Conservation (phyloP, 2,888 invertebrate species). For the Synanthedon tipuliformis region DNA sequence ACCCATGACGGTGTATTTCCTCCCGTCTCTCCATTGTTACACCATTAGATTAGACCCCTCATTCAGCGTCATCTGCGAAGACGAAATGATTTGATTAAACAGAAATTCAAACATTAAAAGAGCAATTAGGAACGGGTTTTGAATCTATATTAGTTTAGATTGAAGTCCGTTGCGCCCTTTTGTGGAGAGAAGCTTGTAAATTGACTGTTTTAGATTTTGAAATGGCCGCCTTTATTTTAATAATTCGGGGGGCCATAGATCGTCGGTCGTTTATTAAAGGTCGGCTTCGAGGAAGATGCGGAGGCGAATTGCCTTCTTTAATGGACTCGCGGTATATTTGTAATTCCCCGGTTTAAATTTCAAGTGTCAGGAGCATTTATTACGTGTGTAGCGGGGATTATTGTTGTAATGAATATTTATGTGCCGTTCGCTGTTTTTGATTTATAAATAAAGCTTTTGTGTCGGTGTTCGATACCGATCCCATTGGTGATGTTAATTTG, state of each 20-base stretch:
- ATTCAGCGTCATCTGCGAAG: conserved; percentile 13
- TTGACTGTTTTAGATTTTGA: conserved; percentile 41
- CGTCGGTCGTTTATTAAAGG: conserved; percentile 25
- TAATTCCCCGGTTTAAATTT: conserved; percentile 28
- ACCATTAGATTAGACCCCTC: conserved; percentile 20
- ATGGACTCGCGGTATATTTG: conserved; percentile 50
- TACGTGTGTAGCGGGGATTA: conserved; percentile 34
- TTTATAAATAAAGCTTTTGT: background rate
- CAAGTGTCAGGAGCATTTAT: conserved; percentile 28
- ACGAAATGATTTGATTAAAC: conserved; percentile 14
- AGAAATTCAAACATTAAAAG: conserved; percentile 21
- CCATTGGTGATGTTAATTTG: background rate
- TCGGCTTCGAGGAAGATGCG: background rate
- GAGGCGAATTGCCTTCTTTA: conserved; percentile 28
- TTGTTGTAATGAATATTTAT: background rate
- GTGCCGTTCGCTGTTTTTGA: background rate
- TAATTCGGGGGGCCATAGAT: conserved; percentile 37
- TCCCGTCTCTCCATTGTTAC: conserved; percentile 49
- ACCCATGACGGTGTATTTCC: conserved; percentile 54
- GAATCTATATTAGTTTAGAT: conserved; percentile 28
- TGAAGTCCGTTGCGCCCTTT: conserved; percentile 10
- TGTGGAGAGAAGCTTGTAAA: conserved; percentile 22
- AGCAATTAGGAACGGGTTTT: conserved; percentile 26
- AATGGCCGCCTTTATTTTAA: conserved; percentile 33
- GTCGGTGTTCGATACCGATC: background rate